Conservation (phyloP, 2,113 vertebrate species). For the Sakesphorus luctuosus region DNA sequence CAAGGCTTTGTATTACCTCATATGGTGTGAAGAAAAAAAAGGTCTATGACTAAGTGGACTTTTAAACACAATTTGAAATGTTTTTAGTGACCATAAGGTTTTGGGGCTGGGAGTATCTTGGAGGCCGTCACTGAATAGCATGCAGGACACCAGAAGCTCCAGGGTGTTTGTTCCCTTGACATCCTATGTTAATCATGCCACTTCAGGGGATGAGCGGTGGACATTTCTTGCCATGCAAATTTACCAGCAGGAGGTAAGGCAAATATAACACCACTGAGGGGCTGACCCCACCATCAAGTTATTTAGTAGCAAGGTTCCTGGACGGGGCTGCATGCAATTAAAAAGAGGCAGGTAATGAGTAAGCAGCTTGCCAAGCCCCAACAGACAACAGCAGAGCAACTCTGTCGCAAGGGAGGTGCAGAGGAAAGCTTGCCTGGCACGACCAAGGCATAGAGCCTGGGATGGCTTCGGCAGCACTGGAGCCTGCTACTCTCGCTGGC, state of each 20-base stretch:
- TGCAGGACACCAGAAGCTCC: background rate
- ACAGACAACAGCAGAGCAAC: background rate
- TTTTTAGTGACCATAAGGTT: background rate
- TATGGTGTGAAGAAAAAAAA: background rate
- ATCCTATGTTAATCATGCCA: background rate
- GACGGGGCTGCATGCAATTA: background rate
- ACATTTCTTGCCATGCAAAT: background rate
- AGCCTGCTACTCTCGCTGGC: background rate
- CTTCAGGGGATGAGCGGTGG: background rate
- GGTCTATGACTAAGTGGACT: background rate
- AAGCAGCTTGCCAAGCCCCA: background rate
- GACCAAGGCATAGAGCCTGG: background rate
- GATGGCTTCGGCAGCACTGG: background rate
- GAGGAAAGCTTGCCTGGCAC: background rate
- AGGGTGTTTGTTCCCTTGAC: background rate
- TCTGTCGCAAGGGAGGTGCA: accelerated
- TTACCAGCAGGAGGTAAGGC: accelerated
- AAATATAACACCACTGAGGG: background rate
- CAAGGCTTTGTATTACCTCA: background rate
- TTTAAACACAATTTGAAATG: background rate
- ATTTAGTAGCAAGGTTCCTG: background rate
- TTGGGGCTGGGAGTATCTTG: background rate
- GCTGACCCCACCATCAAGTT: background rate
- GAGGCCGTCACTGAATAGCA: background rate
- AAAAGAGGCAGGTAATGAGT: background rate